A percentile compares a stretch with the other conserved stretches of the same genome.
Conservation (phyloP, 2,113 vertebrate genomes). For the Pelodiscus sinensis region DNA sequence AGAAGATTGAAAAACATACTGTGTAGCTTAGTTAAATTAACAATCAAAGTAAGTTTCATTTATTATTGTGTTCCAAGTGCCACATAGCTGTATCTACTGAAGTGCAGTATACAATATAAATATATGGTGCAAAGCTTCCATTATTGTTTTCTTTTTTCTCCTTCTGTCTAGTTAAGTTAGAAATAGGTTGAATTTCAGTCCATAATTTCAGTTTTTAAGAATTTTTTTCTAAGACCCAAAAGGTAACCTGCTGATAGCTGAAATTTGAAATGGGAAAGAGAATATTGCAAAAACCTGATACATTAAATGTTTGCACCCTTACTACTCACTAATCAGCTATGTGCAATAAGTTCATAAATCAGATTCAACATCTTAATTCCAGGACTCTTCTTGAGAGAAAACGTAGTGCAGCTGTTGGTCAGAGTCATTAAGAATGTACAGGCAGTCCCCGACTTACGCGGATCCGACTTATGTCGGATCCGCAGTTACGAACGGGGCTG, state of each 20-base stretch:
- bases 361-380: slow-evolving; percentile 61
- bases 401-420: slow-evolving; percentile 59
- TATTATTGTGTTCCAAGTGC: neutral
- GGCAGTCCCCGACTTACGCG: no score
- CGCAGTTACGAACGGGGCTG: no score
- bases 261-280: neutral
- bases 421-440: slow-evolving; percentile 74
- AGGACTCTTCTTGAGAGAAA: slow-evolving; percentile 64
- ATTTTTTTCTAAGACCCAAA: neutral
- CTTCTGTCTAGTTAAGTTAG: neutral
- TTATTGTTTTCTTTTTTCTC: neutral
- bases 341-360: slow-evolving; percentile 59
- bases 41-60: neutral
- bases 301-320: neutral
- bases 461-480: no score
- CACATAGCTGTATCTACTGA: neutral
- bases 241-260: neutral
- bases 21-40: neutral
- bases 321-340: slow-evolving; percentile 53
- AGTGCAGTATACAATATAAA: neutral
- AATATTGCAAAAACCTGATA: neutral
- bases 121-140: neutral
- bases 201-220: neutral
- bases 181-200: neutral
- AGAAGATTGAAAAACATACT: slow-evolving; percentile 20